phyloP scores from a whole-genome alignment of 2,888 invertebrate genomes.

The Drosophila phalerata region DNA sequence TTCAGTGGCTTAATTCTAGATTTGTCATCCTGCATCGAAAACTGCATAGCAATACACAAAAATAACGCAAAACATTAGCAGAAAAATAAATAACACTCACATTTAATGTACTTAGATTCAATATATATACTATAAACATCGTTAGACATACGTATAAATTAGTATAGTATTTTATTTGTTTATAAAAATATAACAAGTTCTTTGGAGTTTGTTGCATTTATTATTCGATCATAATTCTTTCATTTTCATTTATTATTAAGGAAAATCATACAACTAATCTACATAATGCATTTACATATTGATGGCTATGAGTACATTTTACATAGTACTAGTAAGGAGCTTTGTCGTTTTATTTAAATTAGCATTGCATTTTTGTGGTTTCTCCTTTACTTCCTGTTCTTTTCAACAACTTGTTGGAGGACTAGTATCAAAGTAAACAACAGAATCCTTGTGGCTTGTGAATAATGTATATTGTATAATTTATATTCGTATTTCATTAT shows the following conservation, averaged over 20 bases:
- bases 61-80: slow-evolving; percentile 48
- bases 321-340: slow-evolving; percentile 59
- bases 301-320: slow-evolving; percentile 33
- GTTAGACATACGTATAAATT: slow-evolving; percentile 52
- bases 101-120: slow-evolving; percentile 37
- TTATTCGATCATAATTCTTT: slow-evolving; percentile 6
- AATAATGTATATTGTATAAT: slow-evolving; percentile 22
- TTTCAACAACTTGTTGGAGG: slow-evolving; percentile 16
- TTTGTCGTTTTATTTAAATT: slow-evolving; percentile 34
- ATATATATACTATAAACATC: slow-evolving; percentile 55
- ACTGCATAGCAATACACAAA: slow-evolving; percentile 50
- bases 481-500: slow-evolving; percentile 9
- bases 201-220: slow-evolving; percentile 62
- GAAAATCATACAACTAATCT: slow-evolving; percentile 63
- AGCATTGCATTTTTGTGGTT: slow-evolving; percentile 14
- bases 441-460: slow-evolving; percentile 43
- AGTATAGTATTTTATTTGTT: slow-evolving; percentile 57
- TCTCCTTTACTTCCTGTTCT: slow-evolving; percentile 3
- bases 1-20: slow-evolving; percentile 54
- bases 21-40: slow-evolving; percentile 43
- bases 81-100: slow-evolving; percentile 68
- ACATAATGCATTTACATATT: slow-evolving; percentile 57
- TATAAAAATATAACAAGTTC: slow-evolving; percentile 80
- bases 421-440: slow-evolving; percentile 45
- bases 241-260: slow-evolving; percentile 45